A percentile compares a stretch with the other conserved stretches of the same genome.
These are phyloP conservation scores for Thyatira batis DNA, from an alignment of 2,888 invertebrate genomes.

Conservation along the genomic window DNA sequence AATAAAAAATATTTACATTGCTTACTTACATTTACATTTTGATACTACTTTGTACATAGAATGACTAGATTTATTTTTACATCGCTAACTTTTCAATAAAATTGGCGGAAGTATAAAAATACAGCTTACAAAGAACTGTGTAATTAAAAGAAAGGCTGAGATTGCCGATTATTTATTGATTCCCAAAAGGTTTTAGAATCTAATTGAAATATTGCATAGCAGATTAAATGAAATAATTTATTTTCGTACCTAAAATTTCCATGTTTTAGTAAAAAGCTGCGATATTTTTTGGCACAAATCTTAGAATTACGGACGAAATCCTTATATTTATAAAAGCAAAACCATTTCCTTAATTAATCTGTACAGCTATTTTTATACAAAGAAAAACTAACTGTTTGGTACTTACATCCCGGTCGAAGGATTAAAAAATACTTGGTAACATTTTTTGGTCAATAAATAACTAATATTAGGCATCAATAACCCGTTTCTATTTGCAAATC, in stretches of 20 bases:
- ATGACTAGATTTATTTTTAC: slow-evolving; percentile 65
- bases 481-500: slow-evolving; percentile 27
- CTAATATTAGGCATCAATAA: slow-evolving; percentile 17
- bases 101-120: not conserved
- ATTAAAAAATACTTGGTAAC: slow-evolving; percentile 10
- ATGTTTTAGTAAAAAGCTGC: slow-evolving; percentile 17
- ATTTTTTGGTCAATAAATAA: slow-evolving; percentile 4
- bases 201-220: not conserved
- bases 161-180: not conserved
- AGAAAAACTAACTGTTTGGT: slow-evolving; percentile 5
- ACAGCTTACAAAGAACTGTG: too few species aligned
- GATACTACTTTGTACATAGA: slow-evolving; percentile 72
- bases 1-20: slow-evolving; percentile 48
- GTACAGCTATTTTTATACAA: slow-evolving; percentile 8
- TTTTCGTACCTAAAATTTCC: not conserved
- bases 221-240: not conserved
- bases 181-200: not conserved
- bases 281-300: slow-evolving; percentile 16
- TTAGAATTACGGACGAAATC: slow-evolving; percentile 19
- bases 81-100: slow-evolving; percentile 22
- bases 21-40: slow-evolving; percentile 36
- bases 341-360: slow-evolving; percentile 1
- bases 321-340: slow-evolving; percentile 9
- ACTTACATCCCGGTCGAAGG: slow-evolving; percentile 19
- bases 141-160: not conserved